Evolutionary conservation across 2,888 invertebrate species (phyloP).

Genomic region (Reticulitermes lucifugus): DNA sequence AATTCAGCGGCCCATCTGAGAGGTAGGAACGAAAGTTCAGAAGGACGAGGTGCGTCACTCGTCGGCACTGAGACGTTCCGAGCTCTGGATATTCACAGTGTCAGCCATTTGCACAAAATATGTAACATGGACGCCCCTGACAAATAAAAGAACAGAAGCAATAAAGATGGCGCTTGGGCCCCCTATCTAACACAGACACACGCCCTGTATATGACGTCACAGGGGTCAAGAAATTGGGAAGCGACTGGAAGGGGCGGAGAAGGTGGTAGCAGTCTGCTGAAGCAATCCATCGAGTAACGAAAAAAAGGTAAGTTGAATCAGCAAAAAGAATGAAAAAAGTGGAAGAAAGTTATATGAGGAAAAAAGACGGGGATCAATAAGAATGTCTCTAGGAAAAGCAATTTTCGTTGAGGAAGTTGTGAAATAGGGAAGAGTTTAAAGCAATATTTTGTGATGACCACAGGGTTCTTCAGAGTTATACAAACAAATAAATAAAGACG

Average conservation of each 20-base stretch:
- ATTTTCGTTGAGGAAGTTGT: not conserved
- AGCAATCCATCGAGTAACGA: conserved; percentile 45
- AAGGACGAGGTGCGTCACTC: too few relatives aligned
- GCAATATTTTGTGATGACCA: not conserved
- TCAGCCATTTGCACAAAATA: too few relatives aligned
- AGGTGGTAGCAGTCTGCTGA: conserved; percentile 28
- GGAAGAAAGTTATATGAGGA: conserved; percentile 30
- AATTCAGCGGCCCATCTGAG: too few relatives aligned
- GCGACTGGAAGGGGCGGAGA: not conserved
- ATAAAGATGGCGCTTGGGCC: not conserved
- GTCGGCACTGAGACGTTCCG: too few relatives aligned
- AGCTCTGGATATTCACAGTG: too few relatives aligned
- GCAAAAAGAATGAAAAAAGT: conserved; percentile 42
- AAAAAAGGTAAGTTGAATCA: conserved; percentile 41
- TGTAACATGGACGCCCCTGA: too few relatives aligned
- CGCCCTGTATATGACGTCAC: conserved; percentile 25
- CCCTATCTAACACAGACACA: conserved; percentile 8
- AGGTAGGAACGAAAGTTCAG: too few relatives aligned
- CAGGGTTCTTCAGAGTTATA: not conserved
- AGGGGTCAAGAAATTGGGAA: conserved; percentile 34
- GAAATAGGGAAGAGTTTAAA: not conserved
- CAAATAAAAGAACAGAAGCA: too few relatives aligned
- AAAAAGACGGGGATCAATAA: conserved; percentile 45
- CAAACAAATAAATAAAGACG: not conserved
- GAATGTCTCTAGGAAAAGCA: conserved; percentile 46